Evolutionary conservation across 2,113 vertebrate genomes (phyloP).

Genomic region (Holacanthus passer): DNA sequence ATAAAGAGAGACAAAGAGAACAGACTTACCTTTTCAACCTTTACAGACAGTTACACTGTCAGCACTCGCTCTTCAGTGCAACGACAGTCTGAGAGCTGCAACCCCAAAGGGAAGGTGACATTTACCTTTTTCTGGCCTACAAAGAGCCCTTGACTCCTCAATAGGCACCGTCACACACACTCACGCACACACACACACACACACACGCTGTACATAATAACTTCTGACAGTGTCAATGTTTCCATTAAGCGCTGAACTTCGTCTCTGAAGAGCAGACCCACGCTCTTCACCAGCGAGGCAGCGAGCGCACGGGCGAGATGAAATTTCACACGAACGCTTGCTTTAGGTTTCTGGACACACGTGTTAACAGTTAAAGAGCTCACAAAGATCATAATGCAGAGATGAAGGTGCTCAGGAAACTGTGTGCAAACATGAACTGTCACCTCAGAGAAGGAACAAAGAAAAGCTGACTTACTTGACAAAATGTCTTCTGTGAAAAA

Average conservation of each 20-base stretch:
- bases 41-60: slow-evolving; percentile 44
- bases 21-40: slow-evolving; percentile 41
- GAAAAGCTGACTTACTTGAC: too few species aligned
- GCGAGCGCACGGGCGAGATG: background rate
- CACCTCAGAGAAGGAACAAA: too few species aligned
- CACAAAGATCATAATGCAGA: background rate
- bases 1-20: slow-evolving; percentile 60
- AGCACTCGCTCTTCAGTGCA: slow-evolving; percentile 2
- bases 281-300: background rate
- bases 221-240: slow-evolving; percentile 37
- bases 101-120: slow-evolving; percentile 55
- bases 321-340: background rate
- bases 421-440: background rate
- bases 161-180: background rate
- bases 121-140: slow-evolving; percentile 53
- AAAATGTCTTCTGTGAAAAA: too few species aligned
- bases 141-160: slow-evolving; percentile 30
- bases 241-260: slow-evolving; percentile 31
- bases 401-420: background rate
- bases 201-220: slow-evolving; percentile 13
- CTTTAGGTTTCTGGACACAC: too few species aligned
- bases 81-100: slow-evolving; percentile 33
- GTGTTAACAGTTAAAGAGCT: too few species aligned
- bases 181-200: slow-evolving; percentile 11
- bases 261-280: slow-evolving; percentile 13